Base-by-base conservation (phyloP, 2,113 vertebrate species). In the Chaetodon trifascialis region DNA sequence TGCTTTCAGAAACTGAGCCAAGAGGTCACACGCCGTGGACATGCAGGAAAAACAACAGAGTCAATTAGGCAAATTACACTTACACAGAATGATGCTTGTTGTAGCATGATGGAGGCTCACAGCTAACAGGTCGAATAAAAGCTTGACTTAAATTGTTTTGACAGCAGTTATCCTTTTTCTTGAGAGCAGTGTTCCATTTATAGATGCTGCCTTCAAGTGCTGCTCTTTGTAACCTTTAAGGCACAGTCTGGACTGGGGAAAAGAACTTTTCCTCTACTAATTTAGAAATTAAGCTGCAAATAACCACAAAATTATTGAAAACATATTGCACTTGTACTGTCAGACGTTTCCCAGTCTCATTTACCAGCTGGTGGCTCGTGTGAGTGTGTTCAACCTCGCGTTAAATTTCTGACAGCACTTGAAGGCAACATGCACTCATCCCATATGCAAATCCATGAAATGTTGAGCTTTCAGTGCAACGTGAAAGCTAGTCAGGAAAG, bases 401-500 rank as follows among this genome's bases (percentile, higher is more conserved):
- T 65, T 73, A 69, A 19, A 76, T 73, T 52, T 60, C 23, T 54
- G 21, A 56, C 51, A 65, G 67, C 72, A 69, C 76, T 65, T 63
- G 66, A 86, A 80, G 69, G 68, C 17, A 71, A 75, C 66, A 46
- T 7, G 11, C 67, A 58, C 42, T 69, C 51, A 79, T 82, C 16
- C 4, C 34, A 25, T 47, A 73, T 70, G 49, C 21, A 66, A 56
- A 71, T 46, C 19, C 64, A 54, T 72, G 17, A 76, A 76, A 59
- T 59, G 69, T 75, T 49, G 40, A 49, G 25, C 55, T 70, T 73
- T 62, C 51, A 56, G 58, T 49, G 40, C 14, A 42, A 73, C 16
- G 21, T 42, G 56, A 65, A 70, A 54, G 66, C 62, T 54, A 52
- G 9, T 52, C 47, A 68, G 36, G 23, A 34, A 30, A 30, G 55